phyloP scores from a whole-genome alignment of 2,113 vertebrate species.

The Glaucomys volans region DNA sequence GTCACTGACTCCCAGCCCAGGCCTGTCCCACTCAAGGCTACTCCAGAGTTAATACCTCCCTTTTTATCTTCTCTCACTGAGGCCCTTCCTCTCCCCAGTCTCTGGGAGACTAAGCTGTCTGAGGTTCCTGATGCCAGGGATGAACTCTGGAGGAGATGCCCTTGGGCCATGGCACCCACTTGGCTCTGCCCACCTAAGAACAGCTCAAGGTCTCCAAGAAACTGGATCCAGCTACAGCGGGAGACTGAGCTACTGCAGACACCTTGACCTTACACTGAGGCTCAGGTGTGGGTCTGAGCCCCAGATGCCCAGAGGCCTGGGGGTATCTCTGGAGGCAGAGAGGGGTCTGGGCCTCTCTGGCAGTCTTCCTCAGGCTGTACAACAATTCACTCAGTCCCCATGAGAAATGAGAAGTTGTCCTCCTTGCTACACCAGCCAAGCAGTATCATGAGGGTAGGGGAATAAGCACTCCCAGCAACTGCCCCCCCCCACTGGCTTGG shows the following conservation, averaged over 20 bases:
- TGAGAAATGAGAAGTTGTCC: not conserved
- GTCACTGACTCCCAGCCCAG: not conserved
- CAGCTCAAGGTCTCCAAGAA: conserved; percentile 56
- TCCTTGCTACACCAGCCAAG: not conserved
- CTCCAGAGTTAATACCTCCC: not conserved
- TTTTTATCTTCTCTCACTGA: not conserved
- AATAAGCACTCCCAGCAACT: not conserved
- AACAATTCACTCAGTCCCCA: not conserved
- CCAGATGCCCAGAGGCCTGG: not conserved
- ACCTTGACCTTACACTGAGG: not conserved
- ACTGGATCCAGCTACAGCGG: not conserved
- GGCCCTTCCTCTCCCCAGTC: not conserved
- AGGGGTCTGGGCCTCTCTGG: not conserved
- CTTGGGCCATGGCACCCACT: not conserved
- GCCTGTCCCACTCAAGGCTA: not conserved
- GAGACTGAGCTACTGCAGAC: not conserved
- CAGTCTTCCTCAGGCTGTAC: not conserved
- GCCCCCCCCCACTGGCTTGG: not conserved
- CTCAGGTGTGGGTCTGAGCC: not conserved
- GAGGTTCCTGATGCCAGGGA: not conserved
- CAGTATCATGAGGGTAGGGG: not conserved
- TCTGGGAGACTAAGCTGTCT: not conserved
- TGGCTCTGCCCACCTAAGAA: conserved; percentile 30
- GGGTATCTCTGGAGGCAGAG: not conserved
- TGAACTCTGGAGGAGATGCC: not conserved